Evolutionary conservation across 2,888 invertebrate species (phyloP).

Genomic region (Xanthorhoe spadicearia): DNA sequence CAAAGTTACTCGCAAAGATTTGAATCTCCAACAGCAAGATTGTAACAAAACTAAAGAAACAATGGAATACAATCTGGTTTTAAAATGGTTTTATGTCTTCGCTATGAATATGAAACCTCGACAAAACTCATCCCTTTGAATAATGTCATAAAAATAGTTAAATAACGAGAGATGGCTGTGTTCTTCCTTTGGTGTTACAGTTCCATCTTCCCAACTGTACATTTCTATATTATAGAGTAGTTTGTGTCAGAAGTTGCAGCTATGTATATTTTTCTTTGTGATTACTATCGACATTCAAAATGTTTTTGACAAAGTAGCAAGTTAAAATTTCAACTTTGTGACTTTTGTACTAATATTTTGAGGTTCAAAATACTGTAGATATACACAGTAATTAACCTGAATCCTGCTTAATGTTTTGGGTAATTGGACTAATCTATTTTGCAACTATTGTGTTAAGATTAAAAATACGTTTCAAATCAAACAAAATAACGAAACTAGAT

Average conservation of each 20-base stretch:
- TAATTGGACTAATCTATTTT: too few relatives aligned
- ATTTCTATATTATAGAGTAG: constrained; percentile 63
- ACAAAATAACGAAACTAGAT: background rate
- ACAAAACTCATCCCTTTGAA: constrained; percentile 69
- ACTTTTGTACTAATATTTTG: too few relatives aligned
- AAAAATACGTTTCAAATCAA: too few relatives aligned
- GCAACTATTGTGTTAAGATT: too few relatives aligned
- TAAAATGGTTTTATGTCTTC: constrained; percentile 52
- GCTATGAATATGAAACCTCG: constrained; percentile 58
- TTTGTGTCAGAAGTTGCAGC: constrained; percentile 32
- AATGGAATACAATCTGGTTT: constrained; percentile 44
- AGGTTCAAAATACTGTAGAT: too few relatives aligned
- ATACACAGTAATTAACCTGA: too few relatives aligned
- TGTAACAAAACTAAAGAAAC: background rate
- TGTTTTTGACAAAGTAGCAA: background rate
- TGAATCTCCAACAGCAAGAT: too few relatives aligned
- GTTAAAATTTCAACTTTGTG: background rate
- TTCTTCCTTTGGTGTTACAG: constrained; percentile 68
- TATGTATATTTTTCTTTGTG: background rate
- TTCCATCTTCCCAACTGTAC: constrained; percentile 71
- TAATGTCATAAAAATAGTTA: constrained; percentile 76
- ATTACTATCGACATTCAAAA: background rate
- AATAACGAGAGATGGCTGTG: constrained; percentile 70
- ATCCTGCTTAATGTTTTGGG: too few relatives aligned
- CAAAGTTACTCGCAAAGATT: too few relatives aligned